Evolutionary conservation across 2,888 invertebrate species (phyloP), one percentile per base, ranked within the genome.

Genomic region (Pollenia labialis): DNA sequence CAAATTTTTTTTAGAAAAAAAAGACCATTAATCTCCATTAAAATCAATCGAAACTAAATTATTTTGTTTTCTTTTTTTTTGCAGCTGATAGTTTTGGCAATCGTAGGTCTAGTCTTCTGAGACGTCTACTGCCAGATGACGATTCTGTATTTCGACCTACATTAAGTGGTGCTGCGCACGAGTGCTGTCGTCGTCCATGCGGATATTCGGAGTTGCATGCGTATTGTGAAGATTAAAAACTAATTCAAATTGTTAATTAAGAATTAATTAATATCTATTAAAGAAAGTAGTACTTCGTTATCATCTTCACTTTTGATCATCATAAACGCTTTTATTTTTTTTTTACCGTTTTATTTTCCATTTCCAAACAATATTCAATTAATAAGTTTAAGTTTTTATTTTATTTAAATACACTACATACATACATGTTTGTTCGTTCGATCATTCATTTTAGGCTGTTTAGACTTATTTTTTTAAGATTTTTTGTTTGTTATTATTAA

Each of bases 181-280:
- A 91, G 46, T 93, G 93, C 80, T 93, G 93, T 72, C 90, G 89
- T 3, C 90, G 90, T 18, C 89, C 91, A 44, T 93, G 93, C 85
- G 89, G 91, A 75, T 90, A 90, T 64, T 64, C 88, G 4, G 92
- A 93, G 50, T 88, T 93, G 46, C 88, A 88, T 72, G 88, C 90
- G 80, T 93, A 92, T 88, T 93, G 93, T 88, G 92, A 91, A 64
- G 81, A 87, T 16, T 83, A 60, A 75, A 10, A 52, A 32, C 12
- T 14, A 58, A 18, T 42, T 32, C 6, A 32, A 32, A 32, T 32
- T 32, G 4, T 32, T 32, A 32, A 32, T 32, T 4, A 42, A 54
- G 7, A 42, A 42, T 6, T 18, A 42, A 12, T 50, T 23, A 16
- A 52, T 16, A 52, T 32, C 32, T 32, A 32, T 32, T 10, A 11